These are phyloP conservation scores for Anguilla japonica DNA, from an alignment of 2,113 vertebrate genomes.

Conservation along the genomic window DNA sequence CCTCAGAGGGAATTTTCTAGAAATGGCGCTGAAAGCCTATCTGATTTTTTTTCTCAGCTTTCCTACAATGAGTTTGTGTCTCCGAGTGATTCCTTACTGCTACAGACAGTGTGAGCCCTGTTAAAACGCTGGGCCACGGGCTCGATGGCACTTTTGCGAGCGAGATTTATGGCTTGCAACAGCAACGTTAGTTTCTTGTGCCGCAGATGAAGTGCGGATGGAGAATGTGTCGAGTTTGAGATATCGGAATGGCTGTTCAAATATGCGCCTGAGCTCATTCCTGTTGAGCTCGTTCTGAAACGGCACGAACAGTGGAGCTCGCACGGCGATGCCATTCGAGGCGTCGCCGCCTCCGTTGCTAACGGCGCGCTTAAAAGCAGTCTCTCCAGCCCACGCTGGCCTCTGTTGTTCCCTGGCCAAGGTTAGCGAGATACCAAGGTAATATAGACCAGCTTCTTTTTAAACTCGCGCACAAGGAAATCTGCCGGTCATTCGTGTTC, in stretches of 20 bases:
- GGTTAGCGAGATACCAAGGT: neutral
- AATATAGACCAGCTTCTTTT: neutral
- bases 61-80: neutral
- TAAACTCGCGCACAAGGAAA: neutral
- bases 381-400: neutral
- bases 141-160: neutral
- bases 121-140: constrained; percentile 10
- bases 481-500: neutral
- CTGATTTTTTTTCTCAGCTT: neutral
- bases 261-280: constrained; percentile 17
- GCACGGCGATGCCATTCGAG: neutral
- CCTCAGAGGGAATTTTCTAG: neutral
- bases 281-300: constrained; percentile 6
- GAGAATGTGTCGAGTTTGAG: constrained; percentile 19
- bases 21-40: neutral
- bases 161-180: constrained; percentile 27
- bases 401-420: neutral
- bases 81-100: constrained; percentile 6
- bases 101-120: constrained; percentile 18
- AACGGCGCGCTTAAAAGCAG: neutral
- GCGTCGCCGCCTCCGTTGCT: neutral
- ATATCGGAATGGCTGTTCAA: constrained; percentile 26
- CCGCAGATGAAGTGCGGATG: constrained; percentile 16
- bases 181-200: constrained; percentile 28
- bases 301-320: neutral